A percentile compares a stretch with the other conserved stretches of the same genome.
phyloP scores from a whole-genome alignment of 2,797 vertebrate species.

The Stomatorhinus walkeri region DNA sequence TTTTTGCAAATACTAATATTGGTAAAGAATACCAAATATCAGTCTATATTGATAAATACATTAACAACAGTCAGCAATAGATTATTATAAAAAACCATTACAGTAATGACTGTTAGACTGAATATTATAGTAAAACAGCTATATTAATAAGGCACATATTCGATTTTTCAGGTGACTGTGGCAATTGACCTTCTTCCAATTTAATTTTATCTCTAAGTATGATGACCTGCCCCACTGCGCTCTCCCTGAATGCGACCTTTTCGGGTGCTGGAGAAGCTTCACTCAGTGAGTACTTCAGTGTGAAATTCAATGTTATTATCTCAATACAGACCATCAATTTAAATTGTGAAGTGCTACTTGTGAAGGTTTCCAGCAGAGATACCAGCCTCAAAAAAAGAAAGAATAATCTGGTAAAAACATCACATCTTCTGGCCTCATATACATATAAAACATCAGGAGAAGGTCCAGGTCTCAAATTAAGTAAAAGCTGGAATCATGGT shows the following conservation, averaged over 20 bases:
- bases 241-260: background rate
- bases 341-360: background rate
- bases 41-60: background rate
- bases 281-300: background rate
- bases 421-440: background rate
- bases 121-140: background rate
- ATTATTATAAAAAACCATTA: background rate
- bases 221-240: background rate
- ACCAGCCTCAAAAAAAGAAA: background rate
- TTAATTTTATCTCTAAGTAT: background rate
- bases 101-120: background rate
- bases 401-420: background rate
- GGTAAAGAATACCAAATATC: background rate
- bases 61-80: background rate
- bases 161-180: background rate
- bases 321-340: constrained; percentile 9
- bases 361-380: background rate
- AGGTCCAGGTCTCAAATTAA: constrained; percentile 58
- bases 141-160: background rate
- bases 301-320: constrained; percentile 13
- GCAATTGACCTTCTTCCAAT: constrained; percentile 4
- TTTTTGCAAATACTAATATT: background rate
- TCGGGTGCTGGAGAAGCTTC: background rate
- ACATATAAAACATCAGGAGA: constrained; percentile 37
- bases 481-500: constrained; percentile 60